These are phyloP conservation scores for Synanthedon formicaeformis DNA, from an alignment of 2,888 invertebrate species.

Conservation along the genomic window DNA sequence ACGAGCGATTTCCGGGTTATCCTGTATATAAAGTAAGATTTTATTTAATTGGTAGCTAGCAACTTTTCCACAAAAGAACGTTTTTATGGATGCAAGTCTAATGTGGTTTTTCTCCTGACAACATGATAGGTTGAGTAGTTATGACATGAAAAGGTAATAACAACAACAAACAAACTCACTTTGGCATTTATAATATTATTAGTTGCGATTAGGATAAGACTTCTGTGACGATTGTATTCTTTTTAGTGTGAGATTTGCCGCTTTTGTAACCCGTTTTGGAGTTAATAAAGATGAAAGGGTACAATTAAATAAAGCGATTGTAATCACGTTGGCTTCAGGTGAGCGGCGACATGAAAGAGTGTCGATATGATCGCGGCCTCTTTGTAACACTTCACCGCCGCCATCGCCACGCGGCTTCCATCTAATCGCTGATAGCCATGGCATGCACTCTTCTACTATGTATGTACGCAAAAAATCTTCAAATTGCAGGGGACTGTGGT, in stretches of 20 bases:
- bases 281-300: conserved; percentile 31
- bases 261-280: conserved; percentile 8
- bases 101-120: no score
- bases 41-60: no score
- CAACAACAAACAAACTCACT: no score
- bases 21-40: no score
- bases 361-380: conserved; percentile 42
- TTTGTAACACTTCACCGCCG: conserved; percentile 47
- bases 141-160: no score
- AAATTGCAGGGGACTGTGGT: neutral
- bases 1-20: no score
- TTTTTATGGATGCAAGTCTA: no score
- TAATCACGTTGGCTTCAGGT: conserved; percentile 34
- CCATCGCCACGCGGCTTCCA: conserved; percentile 45
- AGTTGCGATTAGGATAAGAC: no score
- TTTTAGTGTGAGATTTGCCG: conserved; percentile 6
- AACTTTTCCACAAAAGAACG: no score
- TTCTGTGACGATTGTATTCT: no score
- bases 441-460: conserved; percentile 48
- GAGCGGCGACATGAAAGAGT: conserved; percentile 55
- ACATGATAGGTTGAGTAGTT: no score
- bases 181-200: no score
- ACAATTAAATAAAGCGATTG: conserved; percentile 33
- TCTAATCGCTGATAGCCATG: conserved; percentile 53
- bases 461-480: conserved; percentile 23